Conservation (phyloP, 2,113 vertebrate genomes). For the Taurulus bubalis region DNA sequence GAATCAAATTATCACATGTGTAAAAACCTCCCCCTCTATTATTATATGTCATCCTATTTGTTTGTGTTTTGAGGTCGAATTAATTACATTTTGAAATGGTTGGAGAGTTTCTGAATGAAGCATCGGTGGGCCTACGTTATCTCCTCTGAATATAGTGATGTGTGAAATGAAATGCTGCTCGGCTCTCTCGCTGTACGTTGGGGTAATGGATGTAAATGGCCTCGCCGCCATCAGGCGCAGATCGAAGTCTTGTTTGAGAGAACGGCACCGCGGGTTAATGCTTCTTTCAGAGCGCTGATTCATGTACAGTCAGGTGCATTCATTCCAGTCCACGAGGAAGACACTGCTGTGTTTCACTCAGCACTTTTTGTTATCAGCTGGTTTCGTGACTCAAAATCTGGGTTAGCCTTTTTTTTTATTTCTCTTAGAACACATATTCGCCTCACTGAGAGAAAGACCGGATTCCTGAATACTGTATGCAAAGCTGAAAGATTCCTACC, state of each 20-base stretch:
- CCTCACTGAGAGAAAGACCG: conserved; percentile 13
- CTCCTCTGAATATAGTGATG: background rate
- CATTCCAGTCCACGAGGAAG: conserved; percentile 31
- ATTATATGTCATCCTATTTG: background rate
- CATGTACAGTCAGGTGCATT: conserved; percentile 49
- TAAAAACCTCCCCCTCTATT: background rate
- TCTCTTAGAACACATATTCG: conserved; percentile 25
- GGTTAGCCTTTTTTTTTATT: conserved; percentile 36
- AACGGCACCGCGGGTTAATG: conserved; percentile 29
- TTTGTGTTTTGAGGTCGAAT: background rate
- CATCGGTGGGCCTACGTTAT: background rate
- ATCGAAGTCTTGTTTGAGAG: conserved; percentile 28
- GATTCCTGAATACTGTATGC: conserved; percentile 35
- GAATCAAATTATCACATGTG: background rate
- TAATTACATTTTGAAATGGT: background rate
- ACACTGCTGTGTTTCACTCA: conserved; percentile 65
- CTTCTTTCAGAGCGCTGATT: conserved; percentile 48
- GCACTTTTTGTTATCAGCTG: conserved; percentile 61
- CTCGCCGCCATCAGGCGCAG: background rate
- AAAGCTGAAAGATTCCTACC: conserved; percentile 42
- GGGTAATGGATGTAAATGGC: conserved; percentile 15
- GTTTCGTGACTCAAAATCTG: conserved; percentile 41
- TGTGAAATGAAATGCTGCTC: background rate
- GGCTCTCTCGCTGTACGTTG: conserved; percentile 4
- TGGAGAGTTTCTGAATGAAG: background rate